A percentile compares a stretch with the other conserved stretches of the same genome.
Evolutionary conservation across 1,140 invertebrate genomes (phyloP).

Genomic region (Formica exsecta): DNA sequence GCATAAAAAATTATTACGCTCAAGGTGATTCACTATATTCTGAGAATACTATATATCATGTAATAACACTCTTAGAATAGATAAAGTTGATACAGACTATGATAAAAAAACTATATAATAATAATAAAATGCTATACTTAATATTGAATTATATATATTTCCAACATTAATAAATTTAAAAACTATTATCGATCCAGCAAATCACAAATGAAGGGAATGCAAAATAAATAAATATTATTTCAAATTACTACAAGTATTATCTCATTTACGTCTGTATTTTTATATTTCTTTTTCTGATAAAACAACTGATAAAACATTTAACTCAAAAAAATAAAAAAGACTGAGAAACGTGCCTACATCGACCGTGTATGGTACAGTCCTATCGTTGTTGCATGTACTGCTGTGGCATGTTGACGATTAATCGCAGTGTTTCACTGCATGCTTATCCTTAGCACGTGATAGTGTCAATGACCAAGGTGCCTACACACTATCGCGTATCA

Average conservation of each 20-base stretch:
- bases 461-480: slow-evolving; percentile 44
- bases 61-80: neutral
- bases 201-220: neutral
- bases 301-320: neutral
- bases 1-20: neutral
- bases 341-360: neutral
- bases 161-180: neutral
- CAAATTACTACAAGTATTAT: neutral
- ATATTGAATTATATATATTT: neutral
- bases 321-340: neutral
- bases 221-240: neutral
- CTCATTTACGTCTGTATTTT: neutral
- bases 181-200: neutral
- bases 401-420: slow-evolving; percentile 17
- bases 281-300: neutral
- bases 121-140: neutral
- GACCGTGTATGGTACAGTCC: neutral
- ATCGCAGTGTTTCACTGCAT: slow-evolving; percentile 26
- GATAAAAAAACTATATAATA: neutral
- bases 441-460: slow-evolving; percentile 44
- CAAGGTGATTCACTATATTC: neutral
- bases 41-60: neutral
- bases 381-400: slow-evolving; percentile 9
- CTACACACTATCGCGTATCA: slow-evolving; percentile 29
- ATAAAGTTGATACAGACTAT: neutral